Conservation (phyloP, 2,113 vertebrate species). For the Gnathonemus longibarbis region DNA sequence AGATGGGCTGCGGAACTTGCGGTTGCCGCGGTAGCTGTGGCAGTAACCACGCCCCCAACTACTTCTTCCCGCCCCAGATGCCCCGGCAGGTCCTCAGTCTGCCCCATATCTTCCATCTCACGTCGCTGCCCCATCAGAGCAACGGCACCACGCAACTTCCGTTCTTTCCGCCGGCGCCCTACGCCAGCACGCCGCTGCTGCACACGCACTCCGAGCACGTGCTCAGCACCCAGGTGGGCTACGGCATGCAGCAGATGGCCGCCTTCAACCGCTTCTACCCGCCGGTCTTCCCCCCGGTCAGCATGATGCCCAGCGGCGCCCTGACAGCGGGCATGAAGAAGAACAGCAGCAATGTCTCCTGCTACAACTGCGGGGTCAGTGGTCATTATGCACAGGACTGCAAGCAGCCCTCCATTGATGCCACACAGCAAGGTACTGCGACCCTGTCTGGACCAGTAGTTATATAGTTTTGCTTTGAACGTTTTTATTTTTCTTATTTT, state of each 20-base stretch:
- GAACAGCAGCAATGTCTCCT: conserved; percentile 87
- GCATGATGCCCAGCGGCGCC: conserved; percentile 62
- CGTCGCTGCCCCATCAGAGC: conserved; percentile 79
- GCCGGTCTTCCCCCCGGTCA: conserved; percentile 68
- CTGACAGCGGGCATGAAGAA: conserved; percentile 73
- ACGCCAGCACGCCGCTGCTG: conserved; percentile 66
- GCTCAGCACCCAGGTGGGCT: conserved; percentile 77
- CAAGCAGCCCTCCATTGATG: conserved; percentile 86
- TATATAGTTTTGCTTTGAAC: neutral
- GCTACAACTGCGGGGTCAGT: conserved; percentile 87
- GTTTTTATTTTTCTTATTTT: neutral
- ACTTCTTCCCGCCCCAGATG: conserved; percentile 71
- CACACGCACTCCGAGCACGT: conserved; percentile 71
- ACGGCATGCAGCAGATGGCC: conserved; percentile 82
- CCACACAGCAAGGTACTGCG: conserved; percentile 82
- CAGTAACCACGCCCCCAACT: conserved; percentile 66
- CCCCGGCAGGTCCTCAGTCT: conserved; percentile 79
- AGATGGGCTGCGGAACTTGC: conserved; percentile 74
- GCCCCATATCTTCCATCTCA: conserved; percentile 75
- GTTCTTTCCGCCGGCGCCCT: conserved; percentile 72
- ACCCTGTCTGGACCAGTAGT: conserved; percentile 25
- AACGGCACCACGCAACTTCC: conserved; percentile 71
- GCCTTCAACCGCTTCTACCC: conserved; percentile 75
- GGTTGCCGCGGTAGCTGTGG: conserved; percentile 86
- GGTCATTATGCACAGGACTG: conserved; percentile 91